Base-by-base conservation (phyloP, 2,797 vertebrate species). In the Crenuchus spilurus region DNA sequence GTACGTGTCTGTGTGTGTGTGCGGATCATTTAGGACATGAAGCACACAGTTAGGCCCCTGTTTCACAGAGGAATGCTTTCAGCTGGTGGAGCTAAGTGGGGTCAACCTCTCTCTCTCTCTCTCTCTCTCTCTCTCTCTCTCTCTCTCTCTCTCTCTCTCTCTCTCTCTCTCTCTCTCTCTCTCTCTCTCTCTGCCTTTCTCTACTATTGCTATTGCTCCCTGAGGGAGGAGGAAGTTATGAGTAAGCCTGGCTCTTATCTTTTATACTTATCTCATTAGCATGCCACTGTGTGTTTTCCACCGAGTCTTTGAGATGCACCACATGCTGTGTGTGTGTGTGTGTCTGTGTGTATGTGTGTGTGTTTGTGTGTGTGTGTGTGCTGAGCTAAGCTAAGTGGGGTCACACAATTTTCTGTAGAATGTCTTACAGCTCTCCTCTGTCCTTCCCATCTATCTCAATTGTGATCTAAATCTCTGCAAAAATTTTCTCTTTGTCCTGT, bases 191-290 rank as follows among this genome's bases (percentile, higher is more conserved):
- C 10, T 46, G 20, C 2, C 20, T 24, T 20, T 51, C 16, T 58
- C 31, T 18, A 37, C 58, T 61, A 22, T 1, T 30, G 28, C 26
- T 42, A 63, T 33, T 52, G 35, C 63, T 76, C 61, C 74, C 74
- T 28, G 22, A 71, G 80, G 76, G 74, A 71, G 33, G 55, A 68
- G 65, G 39, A 70, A 63, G 61, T 63, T 77, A 70, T 82, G 66
- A 71, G 76, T 44, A 74, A 70, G 52, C 70, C 46, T n/a, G n/a
- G 55, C 63, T 81, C 24, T 55, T 54, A 63, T 77, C 67, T 74
- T 66, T 62, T 74, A 61, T 64, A 66, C 49, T 71, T 68, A 76
- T 77, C 71, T 68, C 67, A 82, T 82, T 79, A 79, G 70, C 55
- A 77, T 71, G 74, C 77, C 67, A 77, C 67, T 48, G 72, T 65